These are phyloP conservation scores for Mythimna ferrago DNA, from an alignment of 2,888 invertebrate genomes.

Conservation along the genomic window DNA sequence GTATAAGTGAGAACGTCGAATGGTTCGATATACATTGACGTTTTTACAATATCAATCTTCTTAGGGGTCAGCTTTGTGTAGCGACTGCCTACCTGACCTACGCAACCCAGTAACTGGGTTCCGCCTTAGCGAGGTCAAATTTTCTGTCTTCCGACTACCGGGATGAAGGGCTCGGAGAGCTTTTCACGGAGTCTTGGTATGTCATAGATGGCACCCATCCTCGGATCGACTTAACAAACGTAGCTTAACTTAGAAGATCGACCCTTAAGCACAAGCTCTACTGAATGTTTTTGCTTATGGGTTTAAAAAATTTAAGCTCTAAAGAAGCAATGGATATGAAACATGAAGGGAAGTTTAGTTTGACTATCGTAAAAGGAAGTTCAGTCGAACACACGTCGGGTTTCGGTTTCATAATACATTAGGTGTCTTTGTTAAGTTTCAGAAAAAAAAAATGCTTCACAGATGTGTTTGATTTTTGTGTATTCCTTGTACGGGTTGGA, in stretches of 20 bases:
- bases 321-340: slow-evolving; percentile 41
- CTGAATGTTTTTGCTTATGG: background rate
- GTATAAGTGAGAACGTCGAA: slow-evolving; percentile 52
- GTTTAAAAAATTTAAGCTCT: background rate
- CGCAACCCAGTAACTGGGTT: background rate
- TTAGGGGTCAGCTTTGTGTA: background rate
- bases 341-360: slow-evolving; percentile 16
- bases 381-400: slow-evolving; percentile 65
- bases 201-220: background rate
- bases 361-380: slow-evolving; percentile 69
- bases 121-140: background rate
- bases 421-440: slow-evolving; percentile 66
- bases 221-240: background rate
- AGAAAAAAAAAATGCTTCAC: slow-evolving; percentile 57
- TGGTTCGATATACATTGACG: slow-evolving; percentile 68
- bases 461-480: slow-evolving; percentile 64
- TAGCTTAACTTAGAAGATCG: background rate
- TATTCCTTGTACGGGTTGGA: slow-evolving; percentile 52
- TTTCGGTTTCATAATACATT: slow-evolving; percentile 69
- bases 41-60: slow-evolving; percentile 21
- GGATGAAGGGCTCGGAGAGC: background rate
- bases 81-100: too few relatives aligned
- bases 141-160: background rate
- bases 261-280: background rate
- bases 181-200: background rate